These are phyloP conservation scores for Phallusia fumigata DNA, from an alignment of 23 tunicate genomes.

Conservation along the genomic window DNA sequence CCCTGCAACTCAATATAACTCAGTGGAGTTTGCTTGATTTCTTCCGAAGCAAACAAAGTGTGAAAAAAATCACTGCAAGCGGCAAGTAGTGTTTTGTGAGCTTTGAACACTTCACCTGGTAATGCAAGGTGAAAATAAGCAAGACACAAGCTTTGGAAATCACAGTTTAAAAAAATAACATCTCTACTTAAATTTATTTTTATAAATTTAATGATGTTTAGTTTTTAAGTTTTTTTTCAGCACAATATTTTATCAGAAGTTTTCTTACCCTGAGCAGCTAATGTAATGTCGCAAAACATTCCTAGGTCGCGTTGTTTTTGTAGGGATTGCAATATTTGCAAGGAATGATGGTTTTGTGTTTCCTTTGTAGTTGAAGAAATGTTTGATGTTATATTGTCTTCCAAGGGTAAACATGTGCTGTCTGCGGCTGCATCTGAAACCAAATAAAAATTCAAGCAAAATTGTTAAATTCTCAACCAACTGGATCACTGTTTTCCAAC, in stretches of 20 bases:
- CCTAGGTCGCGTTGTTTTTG: conserved; percentile 46
- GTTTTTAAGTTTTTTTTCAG: no score
- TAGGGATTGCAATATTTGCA: conserved; percentile 32
- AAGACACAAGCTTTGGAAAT: no score
- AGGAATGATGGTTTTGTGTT: conserved; percentile 23
- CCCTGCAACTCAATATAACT: conserved; percentile 90
- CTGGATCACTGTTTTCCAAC: no score
- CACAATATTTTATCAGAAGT: background rate
- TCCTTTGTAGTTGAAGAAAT: background rate
- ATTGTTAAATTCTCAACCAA: no score
- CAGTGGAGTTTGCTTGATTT: conserved; percentile 73
- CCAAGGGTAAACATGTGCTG: conserved; percentile 62
- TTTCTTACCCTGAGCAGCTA: conserved; percentile 66
- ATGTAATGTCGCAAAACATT: conserved; percentile 81
- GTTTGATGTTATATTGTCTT: conserved; percentile 20
- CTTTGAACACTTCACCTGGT: conserved; percentile 75
- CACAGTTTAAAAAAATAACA: no score
- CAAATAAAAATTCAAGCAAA: no score
- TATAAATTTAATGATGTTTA: no score
- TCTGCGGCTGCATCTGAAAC: conserved; percentile 79
- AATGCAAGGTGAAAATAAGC: no score
- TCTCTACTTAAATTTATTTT: no score
- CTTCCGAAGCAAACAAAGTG: conserved; percentile 75
- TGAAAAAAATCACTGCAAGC: conserved; percentile 83
- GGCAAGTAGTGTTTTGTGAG: conserved; percentile 76